Base-by-base conservation (phyloP, 2,113 vertebrate species). In the Leptosomus discolor region DNA sequence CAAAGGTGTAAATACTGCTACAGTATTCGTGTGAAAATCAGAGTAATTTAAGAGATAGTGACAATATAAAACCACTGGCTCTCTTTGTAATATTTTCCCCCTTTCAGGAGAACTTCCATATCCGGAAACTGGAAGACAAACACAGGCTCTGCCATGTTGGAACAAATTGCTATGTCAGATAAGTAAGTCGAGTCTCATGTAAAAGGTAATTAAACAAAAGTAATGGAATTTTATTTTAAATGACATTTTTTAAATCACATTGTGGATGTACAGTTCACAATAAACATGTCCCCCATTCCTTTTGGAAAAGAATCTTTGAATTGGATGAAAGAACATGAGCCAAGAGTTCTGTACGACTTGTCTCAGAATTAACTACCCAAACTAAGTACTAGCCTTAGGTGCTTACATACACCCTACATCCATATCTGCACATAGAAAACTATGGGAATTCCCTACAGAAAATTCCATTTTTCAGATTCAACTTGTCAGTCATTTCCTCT, bases 71-170 rank as follows among this genome's bases (percentile, higher is more conserved):
- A 71, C 21, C 32, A 26, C 69, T 85, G 73, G 22, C 86, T 95
- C 48, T 32, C 43, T 94, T 86, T 94, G 77, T 97, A 95, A 95
- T 93, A 34, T 86, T 88, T 92, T 85, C 84, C 88, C 73, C 73
- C 74, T 95, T 97, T 86, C 97, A 99, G 99, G 99, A 99, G 99
- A 96, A 99, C 99, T 54, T 99, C 99, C 37, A 99, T 99, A 98
- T 99, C 99, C 36, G 99, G 99, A 93, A 99, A 99, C 97, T 99
- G 99, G 99, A 99, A 99, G 98, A 99, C 99, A 70, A 99, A 99
- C 98, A 99, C 99, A 1, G 99, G 99, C 82, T 99, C 99, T 80
- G 99, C 99, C 74, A 99, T 99, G 99, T 96, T 99, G 98, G 99
- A 99, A 97, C 99, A 99, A 98, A 99, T 99, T 69, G 99, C 99